phyloP scores from a whole-genome alignment of 2,888 invertebrate species.

The Thyatira batis region DNA sequence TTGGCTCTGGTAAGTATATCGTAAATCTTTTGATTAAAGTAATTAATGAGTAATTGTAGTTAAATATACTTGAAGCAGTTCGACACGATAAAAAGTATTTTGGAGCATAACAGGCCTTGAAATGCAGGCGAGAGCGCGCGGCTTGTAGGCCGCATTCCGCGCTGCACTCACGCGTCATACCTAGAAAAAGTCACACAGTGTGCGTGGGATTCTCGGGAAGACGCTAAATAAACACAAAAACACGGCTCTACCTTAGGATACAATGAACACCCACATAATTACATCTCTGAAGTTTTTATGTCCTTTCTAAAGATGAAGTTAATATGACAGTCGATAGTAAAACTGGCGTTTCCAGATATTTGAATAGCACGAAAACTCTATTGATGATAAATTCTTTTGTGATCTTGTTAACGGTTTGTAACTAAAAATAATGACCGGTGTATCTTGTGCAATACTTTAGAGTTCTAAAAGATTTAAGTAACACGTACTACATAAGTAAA shows the following conservation, averaged over 20 bases:
- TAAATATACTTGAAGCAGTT: conserved; percentile 1
- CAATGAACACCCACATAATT: conserved; percentile 45
- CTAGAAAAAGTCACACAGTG: conserved; percentile 56
- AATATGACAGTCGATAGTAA: conserved; percentile 8
- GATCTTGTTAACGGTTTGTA: conserved; percentile 3
- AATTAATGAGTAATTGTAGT: conserved; percentile 2
- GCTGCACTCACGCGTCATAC: conserved; percentile 54
- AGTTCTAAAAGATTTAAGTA: neutral
- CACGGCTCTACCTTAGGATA: conserved; percentile 38
- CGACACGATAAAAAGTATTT: conserved; percentile 18
- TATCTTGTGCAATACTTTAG: neutral
- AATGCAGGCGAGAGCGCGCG: conserved; percentile 38
- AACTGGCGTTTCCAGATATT: neutral
- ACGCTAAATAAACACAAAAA: conserved; percentile 55
- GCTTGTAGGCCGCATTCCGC: conserved; percentile 51
- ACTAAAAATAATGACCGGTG: neutral
- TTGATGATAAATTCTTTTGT: conserved; percentile 1
- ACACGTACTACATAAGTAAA: neutral
- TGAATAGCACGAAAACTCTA: neutral
- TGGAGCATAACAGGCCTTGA: conserved; percentile 22
- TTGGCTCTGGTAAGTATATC: neutral
- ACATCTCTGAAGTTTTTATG: conserved; percentile 29
- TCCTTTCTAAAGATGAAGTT: conserved; percentile 20
- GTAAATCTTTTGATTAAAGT: neutral
- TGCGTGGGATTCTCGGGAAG: conserved; percentile 57